These are phyloP conservation scores for Drosophila infuscata DNA, from an alignment of 2,888 invertebrate genomes.

Conservation along the genomic window DNA sequence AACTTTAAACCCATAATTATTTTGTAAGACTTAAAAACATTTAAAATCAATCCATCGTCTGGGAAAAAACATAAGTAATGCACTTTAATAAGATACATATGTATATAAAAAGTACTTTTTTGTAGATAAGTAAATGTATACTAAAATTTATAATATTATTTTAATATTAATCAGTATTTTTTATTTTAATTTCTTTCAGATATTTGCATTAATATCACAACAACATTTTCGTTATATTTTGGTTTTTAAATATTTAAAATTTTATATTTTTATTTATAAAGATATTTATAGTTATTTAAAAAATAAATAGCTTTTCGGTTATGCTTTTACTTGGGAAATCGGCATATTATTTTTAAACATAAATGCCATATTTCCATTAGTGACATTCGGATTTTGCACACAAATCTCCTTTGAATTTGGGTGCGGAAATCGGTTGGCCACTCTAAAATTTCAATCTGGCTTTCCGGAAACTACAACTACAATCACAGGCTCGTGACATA, in stretches of 20 bases:
- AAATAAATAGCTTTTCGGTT: background rate
- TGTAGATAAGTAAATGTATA: background rate
- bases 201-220: background rate
- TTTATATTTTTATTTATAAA: background rate
- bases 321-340: background rate
- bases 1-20: background rate
- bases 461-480: background rate
- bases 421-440: background rate
- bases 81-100: background rate
- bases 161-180: background rate
- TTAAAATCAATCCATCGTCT: no score
- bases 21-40: background rate
- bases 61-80: background rate
- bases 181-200: background rate
- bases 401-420: background rate
- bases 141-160: background rate
- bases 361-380: background rate
- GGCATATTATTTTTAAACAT: background rate
- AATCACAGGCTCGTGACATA: background rate
- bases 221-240: background rate
- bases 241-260: background rate
- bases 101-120: background rate
- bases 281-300: background rate
- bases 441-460: background rate
- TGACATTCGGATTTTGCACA: background rate